phyloP scores from a whole-genome alignment of 2,113 vertebrate species.

The Prochilodus magdalenae region DNA sequence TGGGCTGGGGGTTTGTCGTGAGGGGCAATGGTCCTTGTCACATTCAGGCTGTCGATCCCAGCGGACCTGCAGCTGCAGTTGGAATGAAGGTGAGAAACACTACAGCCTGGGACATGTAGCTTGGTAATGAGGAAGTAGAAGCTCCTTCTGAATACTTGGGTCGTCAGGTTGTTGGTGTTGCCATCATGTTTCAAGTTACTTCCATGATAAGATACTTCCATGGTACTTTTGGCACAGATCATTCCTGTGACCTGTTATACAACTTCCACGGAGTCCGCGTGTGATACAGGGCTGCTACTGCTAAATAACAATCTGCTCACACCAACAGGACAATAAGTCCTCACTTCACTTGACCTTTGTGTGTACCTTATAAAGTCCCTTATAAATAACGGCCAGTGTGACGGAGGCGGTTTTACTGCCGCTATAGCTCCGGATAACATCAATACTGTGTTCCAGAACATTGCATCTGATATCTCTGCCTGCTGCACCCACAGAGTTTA shows the following conservation, averaged over 20 bases:
- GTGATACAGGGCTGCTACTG: too few species aligned
- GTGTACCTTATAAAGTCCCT: too few species aligned
- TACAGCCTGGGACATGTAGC: background rate
- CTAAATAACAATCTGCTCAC: too few species aligned
- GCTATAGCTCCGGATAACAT: background rate
- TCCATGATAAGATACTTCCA: background rate
- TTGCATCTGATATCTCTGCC: background rate
- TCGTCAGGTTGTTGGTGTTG: background rate
- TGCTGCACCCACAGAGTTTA: background rate
- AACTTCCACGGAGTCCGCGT: background rate
- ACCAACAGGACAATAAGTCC: background rate
- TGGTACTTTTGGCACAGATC: background rate
- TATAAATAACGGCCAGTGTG: background rate
- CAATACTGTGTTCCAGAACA: background rate
- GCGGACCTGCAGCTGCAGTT: slow-evolving; percentile 90
- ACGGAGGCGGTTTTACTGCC: background rate
- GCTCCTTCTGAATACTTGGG: too few species aligned
- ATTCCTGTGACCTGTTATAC: background rate
- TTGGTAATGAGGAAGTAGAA: background rate
- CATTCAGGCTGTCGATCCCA: slow-evolving; percentile 95
- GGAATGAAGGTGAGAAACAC: slow-evolving; percentile 90
- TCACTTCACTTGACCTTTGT: background rate
- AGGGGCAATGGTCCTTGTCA: slow-evolving; percentile 94
- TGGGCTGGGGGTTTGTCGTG: slow-evolving; percentile 98
- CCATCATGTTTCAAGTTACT: background rate